Evolutionary conservation across 1,140 invertebrate genomes (phyloP).

Genomic region (Macrobrachium rosenbergii): DNA sequence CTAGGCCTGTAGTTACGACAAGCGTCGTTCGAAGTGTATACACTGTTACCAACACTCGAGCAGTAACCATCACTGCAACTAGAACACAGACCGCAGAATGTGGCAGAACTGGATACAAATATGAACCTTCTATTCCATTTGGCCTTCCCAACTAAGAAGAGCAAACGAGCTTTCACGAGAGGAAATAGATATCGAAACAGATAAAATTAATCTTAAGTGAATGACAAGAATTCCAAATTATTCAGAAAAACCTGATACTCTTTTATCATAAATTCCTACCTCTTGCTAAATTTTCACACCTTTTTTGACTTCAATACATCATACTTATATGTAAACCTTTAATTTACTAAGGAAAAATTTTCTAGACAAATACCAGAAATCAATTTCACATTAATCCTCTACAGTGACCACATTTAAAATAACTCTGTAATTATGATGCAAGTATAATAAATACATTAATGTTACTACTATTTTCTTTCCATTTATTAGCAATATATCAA

Average conservation of each 20-base stretch:
- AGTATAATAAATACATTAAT: no score
- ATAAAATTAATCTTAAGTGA: background rate
- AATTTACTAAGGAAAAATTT: no score
- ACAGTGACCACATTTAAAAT: no score
- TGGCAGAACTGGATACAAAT: constrained; percentile 32
- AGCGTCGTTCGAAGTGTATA: background rate
- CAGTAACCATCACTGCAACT: constrained; percentile 35
- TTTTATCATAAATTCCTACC: no score
- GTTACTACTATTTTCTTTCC: no score
- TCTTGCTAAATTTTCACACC: no score
- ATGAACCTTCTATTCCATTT: constrained; percentile 36
- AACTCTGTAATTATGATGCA: no score
- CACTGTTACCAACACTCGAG: background rate
- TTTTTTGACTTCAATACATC: no score
- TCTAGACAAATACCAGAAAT: no score
- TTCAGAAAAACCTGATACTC: background rate
- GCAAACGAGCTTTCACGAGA: background rate
- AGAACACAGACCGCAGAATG: constrained; percentile 28
- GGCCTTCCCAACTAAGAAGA: background rate
- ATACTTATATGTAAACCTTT: no score
- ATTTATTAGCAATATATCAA: no score
- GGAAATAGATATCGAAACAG: background rate
- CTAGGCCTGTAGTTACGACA: background rate
- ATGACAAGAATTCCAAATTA: background rate
- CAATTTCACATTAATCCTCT: no score